Evolutionary conservation across 1,140 invertebrate genomes (phyloP), one percentile per base, ranked within the genome.

Genomic region (Heliconius eleuchia): DNA sequence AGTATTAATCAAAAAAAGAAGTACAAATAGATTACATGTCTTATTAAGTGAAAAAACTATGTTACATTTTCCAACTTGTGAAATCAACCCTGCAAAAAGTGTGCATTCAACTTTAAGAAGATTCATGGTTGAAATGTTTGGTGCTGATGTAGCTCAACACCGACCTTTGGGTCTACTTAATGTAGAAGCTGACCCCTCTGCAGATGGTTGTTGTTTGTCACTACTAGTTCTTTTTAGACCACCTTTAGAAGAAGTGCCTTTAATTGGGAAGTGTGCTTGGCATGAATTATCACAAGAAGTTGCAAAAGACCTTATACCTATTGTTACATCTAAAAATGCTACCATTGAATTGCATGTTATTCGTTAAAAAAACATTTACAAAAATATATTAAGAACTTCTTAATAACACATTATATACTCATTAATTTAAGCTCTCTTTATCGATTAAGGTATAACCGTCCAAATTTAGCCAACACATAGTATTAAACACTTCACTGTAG

Each of bases 91-190:
- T 37, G 96, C 96, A 71, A 96, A 97, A 86, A 98, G 97, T 94
- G 88, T 99, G 34, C 97, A 99, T 94, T 98, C 97, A 1, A 98
- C 97, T 60, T 90, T 99, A 50, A 96, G 97, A 84, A 97, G 97
- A 90, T 99, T 98, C 91, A 98, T 99, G 97, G 97, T 98, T 75
- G 97, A 98, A 94, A 96, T 98, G 85, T 99, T 99, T 95, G 98
- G 98, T 27, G 96, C 97, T 71, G 97, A 98, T 86, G 95, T 98
- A 39, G 97, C 98, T 4, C 96, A 96, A 71, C 98, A 99, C 88
- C 96, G 97, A 84, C 98, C 98, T 1, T 96, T 98, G 87, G 98
- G 98, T 2, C 88, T 98, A 8, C 90, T 98, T 1, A 96, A 96
- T 78, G 94, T 96, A n/a, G 96, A 97, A 86, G 82, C 90, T 78